phyloP scores from a whole-genome alignment of 2,888 invertebrate species.

The Mimas tiliae region DNA sequence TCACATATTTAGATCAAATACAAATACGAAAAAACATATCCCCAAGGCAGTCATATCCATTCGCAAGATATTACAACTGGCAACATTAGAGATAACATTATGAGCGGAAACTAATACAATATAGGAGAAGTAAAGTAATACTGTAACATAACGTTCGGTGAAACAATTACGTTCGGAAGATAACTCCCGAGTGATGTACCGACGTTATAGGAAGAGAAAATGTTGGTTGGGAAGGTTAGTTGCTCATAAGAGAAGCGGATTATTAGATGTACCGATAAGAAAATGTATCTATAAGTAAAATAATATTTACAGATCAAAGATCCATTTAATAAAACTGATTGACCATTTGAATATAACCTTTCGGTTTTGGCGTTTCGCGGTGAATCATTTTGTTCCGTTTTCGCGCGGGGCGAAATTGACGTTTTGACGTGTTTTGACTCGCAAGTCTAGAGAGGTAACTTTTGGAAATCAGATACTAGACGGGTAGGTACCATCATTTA shows the following conservation, averaged over 20 bases:
- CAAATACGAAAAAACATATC: not conserved
- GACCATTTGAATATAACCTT: too few species aligned
- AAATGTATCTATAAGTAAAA: too few species aligned
- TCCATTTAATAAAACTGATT: too few species aligned
- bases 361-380: too few species aligned
- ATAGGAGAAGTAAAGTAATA: constrained; percentile 50
- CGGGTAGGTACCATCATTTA: too few species aligned
- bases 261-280: too few species aligned
- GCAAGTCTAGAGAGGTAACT: too few species aligned
- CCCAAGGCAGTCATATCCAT: constrained; percentile 3
- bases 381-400: too few species aligned
- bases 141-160: constrained; percentile 46
- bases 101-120: constrained; percentile 39
- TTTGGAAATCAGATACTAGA: too few species aligned
- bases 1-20: not conserved
- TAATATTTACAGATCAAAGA: too few species aligned
- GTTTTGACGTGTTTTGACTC: too few species aligned
- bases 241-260: not conserved
- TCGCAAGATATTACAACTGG: not conserved
- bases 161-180: constrained; percentile 54
- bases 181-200: constrained; percentile 37
- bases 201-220: constrained; percentile 5
- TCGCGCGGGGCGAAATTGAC: too few species aligned
- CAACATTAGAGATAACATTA: constrained; percentile 6
- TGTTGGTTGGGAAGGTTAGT: not conserved